Evolutionary conservation across 2,888 invertebrate genomes (phyloP), one percentile per base, ranked within the genome.

Genomic region (Acronicta leporina): DNA sequence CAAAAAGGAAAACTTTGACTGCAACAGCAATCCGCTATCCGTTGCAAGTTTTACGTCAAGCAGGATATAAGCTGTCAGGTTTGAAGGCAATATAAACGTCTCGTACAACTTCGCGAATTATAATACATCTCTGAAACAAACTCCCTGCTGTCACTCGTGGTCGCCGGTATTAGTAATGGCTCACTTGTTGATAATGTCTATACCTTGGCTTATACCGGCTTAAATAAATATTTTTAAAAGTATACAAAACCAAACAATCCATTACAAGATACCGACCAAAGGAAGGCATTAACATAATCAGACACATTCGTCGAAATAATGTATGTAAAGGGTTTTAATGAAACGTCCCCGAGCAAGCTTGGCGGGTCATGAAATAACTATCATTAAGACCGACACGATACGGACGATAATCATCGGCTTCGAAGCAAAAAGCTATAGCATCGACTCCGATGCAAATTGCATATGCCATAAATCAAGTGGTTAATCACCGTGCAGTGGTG

Each of bases 381-480:
- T 92, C 91, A 94, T 94, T 94, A 94, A 89, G 85, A 80, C 87
- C 91, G 90, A 92, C 93, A 91, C 94, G 93, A 93, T 93, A 92
- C 91, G 91, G 89, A 91, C 90, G 92, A 93, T 94, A 93, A 93
- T 93, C 89, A 92, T 92, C 90, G 88, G 85, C 84, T 89, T 75
- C 87, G 86, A 59, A 82, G 92, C 89, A 93, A 93, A 93, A 93
- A 94, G 90, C 91, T 87, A 91, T 89, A 85, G 87, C 89, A 89
- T 89, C 87, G 85, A 86, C 85, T 87, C 84, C 86, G 92, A 93
- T 93, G 93, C 89, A 93, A 94, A 94, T 94, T 93, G 93, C 92
- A 90, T 86, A 86, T 83, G 91, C 91, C 87, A 93, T 94, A 94
- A 93, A 94, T 94, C 94, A 94, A 91, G 86, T 83, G 87, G 86